Conservation (phyloP, 2,888 invertebrate species). For the Thereva nobilitata region DNA sequence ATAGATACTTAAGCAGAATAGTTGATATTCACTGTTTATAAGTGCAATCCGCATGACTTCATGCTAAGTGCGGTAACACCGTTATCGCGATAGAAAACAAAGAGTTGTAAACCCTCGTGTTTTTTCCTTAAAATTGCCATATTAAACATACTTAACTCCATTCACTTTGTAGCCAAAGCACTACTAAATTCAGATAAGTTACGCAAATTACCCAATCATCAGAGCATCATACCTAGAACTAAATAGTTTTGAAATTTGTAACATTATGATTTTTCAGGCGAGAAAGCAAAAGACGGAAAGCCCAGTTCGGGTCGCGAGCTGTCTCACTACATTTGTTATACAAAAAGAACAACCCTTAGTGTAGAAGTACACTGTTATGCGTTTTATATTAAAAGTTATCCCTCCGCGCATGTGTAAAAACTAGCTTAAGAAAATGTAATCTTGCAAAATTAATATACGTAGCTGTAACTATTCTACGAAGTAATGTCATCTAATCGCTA, state of each 20-base stretch:
- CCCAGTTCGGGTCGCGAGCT: not conserved
- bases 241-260: too few relatives aligned
- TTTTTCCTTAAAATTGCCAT: slow-evolving; percentile 10
- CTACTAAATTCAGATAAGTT: not conserved
- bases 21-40: not conserved
- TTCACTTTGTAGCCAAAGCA: slow-evolving; percentile 2
- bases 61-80: not conserved
- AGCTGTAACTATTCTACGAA: too few relatives aligned
- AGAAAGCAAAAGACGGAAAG: not conserved
- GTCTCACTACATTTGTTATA: slow-evolving; percentile 5
- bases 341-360: slow-evolving; percentile 14
- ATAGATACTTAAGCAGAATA: not conserved
- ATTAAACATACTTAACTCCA: slow-evolving; percentile 1
- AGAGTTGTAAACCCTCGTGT: not conserved
- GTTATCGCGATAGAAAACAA: not conserved
- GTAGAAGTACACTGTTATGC: slow-evolving; percentile 23
- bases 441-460: too few relatives aligned
- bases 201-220: too few relatives aligned
- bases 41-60: slow-evolving; percentile 4
- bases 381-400: slow-evolving; percentile 25
- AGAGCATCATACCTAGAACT: too few relatives aligned
- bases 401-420: slow-evolving; percentile 22
- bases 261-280: not conserved
- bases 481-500: too few relatives aligned
- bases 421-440: too few relatives aligned